Base-by-base conservation (phyloP, 2,888 invertebrate species). In the Criorhina ranunculi region DNA sequence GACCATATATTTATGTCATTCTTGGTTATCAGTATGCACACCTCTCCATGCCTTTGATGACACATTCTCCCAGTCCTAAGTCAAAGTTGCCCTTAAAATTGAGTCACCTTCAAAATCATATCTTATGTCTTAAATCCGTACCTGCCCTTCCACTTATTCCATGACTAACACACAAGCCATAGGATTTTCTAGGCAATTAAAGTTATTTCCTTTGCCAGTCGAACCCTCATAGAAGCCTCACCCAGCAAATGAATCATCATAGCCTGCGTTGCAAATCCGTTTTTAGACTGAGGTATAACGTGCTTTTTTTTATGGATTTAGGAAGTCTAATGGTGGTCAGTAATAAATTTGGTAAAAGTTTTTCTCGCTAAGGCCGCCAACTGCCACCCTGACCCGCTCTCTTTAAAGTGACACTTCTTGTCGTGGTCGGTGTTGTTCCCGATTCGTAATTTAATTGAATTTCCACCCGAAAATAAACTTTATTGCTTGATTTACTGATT, bases 401-500 rank as follows among this genome's bases (percentile, higher is more conserved):
- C 17, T 12, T 11, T 12, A 24, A 24, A 24, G 24, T 24, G n/a
- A 12, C 5, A 40, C 12, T 17, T 46, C 46, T 17, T 6, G 2
- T n/a, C 5, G 24, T n/a, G 24, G n/a, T 11, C 24, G 24, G 24
- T 49, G 4, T 29, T 29, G 24, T 29, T 46, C 19, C 46, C 24
- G 24, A 19, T 46, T 49, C 19, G 49, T 49, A 29, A 49, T 49
- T 49, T 29, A 49, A 49, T 49, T 49, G 19, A 24, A 49, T 49
- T 49, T 49, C 24, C 24, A n/a, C n/a, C 49, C 24, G n/a, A 49
- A 49, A 49, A 49, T 49, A 49, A 49, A 37, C 57, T 57, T 57
- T 40, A 17, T 57, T 24, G 40, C 57, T 24, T 44, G 60, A 29
- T 42, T 42, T 31, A 60, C 60, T 60, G 60, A 60, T 60, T 60